These are phyloP conservation scores for Bradypodion ventrale DNA, from an alignment of 2,797 vertebrate genomes.

Conservation along the genomic window DNA sequence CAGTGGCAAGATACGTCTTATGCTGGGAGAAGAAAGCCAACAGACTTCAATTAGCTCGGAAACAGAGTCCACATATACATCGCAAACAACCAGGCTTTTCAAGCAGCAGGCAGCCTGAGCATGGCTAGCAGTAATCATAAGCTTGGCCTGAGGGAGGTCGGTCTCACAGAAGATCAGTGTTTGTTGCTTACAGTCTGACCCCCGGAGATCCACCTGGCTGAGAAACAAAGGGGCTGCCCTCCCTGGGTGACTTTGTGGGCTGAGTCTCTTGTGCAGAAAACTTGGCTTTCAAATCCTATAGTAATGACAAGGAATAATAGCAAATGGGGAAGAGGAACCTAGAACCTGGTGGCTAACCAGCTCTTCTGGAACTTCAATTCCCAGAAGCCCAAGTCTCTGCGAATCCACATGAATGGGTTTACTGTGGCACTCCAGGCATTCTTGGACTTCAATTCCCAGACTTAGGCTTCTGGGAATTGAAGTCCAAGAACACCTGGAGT, in stretches of 20 bases:
- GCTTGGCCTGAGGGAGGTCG: neutral
- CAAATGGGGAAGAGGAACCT: neutral
- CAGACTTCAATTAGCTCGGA: constrained; percentile 45
- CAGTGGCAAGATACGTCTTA: constrained; percentile 26
- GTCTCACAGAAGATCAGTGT: neutral
- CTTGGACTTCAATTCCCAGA: no score
- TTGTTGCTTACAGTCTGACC: constrained; percentile 9
- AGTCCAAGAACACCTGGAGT: no score
- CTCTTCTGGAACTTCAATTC: no score
- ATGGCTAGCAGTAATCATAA: neutral
- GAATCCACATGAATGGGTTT: no score
- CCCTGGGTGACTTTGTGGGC: neutral
- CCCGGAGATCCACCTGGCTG: neutral
- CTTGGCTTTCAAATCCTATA: neutral
- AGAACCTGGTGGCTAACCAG: no score
- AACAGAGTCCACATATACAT: constrained; percentile 12
- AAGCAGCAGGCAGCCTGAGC: neutral
- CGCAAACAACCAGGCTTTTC: neutral
- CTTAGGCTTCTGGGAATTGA: no score
- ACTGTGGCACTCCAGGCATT: no score
- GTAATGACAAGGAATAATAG: constrained; percentile 13
- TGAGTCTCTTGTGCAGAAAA: neutral
- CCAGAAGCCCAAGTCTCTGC: no score
- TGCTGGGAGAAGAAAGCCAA: constrained; percentile 16
- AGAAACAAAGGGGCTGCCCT: neutral